Evolutionary conservation across 2,797 vertebrate species (phyloP).

Genomic region (Platyrinchus mystaceus): DNA sequence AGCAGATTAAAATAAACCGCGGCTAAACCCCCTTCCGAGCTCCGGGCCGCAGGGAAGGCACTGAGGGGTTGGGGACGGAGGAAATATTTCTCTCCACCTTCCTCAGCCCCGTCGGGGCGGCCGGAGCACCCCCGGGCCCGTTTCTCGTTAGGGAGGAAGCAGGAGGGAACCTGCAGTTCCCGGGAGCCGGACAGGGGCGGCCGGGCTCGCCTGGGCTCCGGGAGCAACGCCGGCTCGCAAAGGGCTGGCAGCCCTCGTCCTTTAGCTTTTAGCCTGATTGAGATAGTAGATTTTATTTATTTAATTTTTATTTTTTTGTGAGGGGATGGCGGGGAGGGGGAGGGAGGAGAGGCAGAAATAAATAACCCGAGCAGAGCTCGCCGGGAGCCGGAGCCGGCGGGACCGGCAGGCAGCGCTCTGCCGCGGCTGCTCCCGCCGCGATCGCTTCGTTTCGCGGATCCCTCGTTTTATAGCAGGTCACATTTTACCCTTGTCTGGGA

Average conservation of each 20-base stretch:
- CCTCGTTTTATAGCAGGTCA: not conserved
- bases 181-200: not conserved
- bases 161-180: not conserved
- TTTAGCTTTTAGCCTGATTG: constrained; percentile 47
- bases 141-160: constrained; percentile 33
- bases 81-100: not conserved
- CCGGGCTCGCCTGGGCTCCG: not conserved
- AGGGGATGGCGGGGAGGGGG: not conserved
- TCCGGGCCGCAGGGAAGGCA: not conserved
- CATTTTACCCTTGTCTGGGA: not conserved
- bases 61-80: not conserved
- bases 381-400: not conserved
- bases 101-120: not conserved
- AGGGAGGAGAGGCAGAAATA: not conserved
- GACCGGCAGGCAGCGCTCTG: not conserved
- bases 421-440: not conserved
- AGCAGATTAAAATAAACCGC: not conserved
- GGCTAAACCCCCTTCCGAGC: not conserved
- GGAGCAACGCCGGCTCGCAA: not conserved
- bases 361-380: constrained; percentile 13
- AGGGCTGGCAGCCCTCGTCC: not conserved
- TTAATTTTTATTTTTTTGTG: not conserved
- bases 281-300: not conserved
- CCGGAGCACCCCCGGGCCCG: not conserved
- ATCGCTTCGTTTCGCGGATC: not conserved